Evolutionary conservation across 2,113 vertebrate genomes (phyloP).

Genomic region (Ceyx cyanopectus): DNA sequence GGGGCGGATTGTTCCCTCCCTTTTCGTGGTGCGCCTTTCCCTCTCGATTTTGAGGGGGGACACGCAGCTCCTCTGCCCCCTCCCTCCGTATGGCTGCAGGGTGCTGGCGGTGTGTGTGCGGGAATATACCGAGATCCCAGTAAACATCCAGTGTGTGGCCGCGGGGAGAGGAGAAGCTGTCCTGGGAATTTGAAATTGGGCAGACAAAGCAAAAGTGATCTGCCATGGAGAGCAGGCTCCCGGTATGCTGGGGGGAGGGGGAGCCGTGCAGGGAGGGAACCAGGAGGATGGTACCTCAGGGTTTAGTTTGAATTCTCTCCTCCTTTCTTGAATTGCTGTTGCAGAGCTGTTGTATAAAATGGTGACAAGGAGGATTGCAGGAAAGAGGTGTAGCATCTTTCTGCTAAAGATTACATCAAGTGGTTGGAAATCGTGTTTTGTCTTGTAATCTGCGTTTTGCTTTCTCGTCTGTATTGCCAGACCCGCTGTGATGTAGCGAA

Average conservation of each 20-base stretch:
- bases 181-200: not conserved
- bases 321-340: not conserved
- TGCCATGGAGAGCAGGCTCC: not conserved
- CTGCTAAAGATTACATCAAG: not conserved
- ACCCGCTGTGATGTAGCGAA: not conserved
- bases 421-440: not conserved
- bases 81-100: not conserved
- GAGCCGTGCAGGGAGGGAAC: not conserved
- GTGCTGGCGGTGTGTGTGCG: not conserved
- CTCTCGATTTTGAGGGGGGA: too few relatives aligned
- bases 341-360: not conserved
- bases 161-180: not conserved
- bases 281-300: not conserved
- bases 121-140: accelerated
- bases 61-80: accelerated
- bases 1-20: not conserved
- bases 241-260: not conserved
- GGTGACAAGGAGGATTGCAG: not conserved
- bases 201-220: not conserved
- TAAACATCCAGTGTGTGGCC: accelerated
- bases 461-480: not conserved
- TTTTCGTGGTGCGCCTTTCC: not conserved
- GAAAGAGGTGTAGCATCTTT: not conserved
- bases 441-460: not conserved
- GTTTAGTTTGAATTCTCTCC: accelerated